Evolutionary conservation across 2,797 vertebrate genomes (phyloP), one percentile per base, ranked within the genome.

Genomic region (Chloroceryle amazona): DNA sequence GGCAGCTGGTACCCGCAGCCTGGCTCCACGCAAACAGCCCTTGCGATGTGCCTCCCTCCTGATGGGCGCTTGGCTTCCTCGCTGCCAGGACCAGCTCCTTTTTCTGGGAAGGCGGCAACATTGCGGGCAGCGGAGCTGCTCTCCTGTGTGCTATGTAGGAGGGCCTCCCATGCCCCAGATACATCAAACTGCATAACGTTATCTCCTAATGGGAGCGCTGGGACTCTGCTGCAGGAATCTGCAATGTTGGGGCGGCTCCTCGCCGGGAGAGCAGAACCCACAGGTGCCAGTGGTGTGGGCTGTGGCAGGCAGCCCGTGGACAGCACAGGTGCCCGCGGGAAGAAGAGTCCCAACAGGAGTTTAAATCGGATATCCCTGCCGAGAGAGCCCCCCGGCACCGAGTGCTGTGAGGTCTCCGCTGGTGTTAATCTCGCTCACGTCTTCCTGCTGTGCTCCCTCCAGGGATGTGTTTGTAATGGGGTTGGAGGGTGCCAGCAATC

Each of bases 401-500:
- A 85, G 74, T 12, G 9, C 90, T 2, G 0, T 3, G 66, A 90
- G 85, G 49, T 87, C 61, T 90, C 92, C 0, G 0, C 89, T 58
- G 67, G 58, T 7, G 44, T 88, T 94, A 68, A 78, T 89, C 89
- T 93, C 22, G 4, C 52, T 89, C 84, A 46, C 1, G 1, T 93
- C 79, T 90, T 67, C 70, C 85, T 49, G n/a, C 85, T 52, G 63
- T 6, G 0, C 35, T 88, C 14, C 35, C 94, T 93, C 58, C 44
- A 71, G 90, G 89, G 93, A 82, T 1, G 2, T 42, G 91, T 83
- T 94, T 81, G 91, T 71, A 90, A 95, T 57, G 66, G 95, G 81
- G 49, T 57, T 87, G 82, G 72, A 93, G 92, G 96, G 96, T 95
- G 86, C 92, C 94, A 76, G 93, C 76, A 91, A 66, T 83, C 90